Conservation (phyloP, 1,140 invertebrate species). For the Hycleus cichorii region DNA sequence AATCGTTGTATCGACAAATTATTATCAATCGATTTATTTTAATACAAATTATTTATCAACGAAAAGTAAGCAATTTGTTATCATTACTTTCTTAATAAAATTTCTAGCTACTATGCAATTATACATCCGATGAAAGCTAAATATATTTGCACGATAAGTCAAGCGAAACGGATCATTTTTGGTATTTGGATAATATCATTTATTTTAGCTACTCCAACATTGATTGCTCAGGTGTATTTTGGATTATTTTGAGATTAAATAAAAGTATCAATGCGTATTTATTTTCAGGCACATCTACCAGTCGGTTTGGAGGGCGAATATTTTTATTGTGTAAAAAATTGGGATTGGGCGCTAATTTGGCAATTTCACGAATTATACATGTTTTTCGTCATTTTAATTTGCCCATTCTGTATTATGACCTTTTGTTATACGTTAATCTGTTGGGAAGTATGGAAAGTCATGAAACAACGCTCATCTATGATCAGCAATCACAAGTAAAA, state of each 20-base stretch:
- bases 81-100: not conserved
- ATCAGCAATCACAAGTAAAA: constrained; percentile 43
- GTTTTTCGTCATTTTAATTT: constrained; percentile 54
- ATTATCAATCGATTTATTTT: not conserved
- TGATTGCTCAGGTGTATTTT: constrained; percentile 49
- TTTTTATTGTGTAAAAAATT: constrained; percentile 58
- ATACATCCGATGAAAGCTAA: constrained; percentile 68
- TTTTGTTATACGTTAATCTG: constrained; percentile 60
- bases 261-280: constrained; percentile 8
- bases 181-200: constrained; percentile 58
- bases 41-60: not conserved
- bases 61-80: not conserved
- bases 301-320: constrained; percentile 48
- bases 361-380: constrained; percentile 59
- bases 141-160: constrained; percentile 63
- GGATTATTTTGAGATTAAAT: no score
- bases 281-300: constrained; percentile 47
- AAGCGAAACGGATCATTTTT: constrained; percentile 56
- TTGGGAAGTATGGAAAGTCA: constrained; percentile 56
- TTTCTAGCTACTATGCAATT: constrained; percentile 65
- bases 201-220: constrained; percentile 51
- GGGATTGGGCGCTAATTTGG: constrained; percentile 45
- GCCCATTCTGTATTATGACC: constrained; percentile 58
- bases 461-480: constrained; percentile 50
- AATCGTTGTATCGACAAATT: not conserved